Percentiles rank a stretch among this genome's conserved stretches.
Evolutionary conservation across 2,888 invertebrate genomes (phyloP).

Genomic region (Fragum whitleyi): DNA sequence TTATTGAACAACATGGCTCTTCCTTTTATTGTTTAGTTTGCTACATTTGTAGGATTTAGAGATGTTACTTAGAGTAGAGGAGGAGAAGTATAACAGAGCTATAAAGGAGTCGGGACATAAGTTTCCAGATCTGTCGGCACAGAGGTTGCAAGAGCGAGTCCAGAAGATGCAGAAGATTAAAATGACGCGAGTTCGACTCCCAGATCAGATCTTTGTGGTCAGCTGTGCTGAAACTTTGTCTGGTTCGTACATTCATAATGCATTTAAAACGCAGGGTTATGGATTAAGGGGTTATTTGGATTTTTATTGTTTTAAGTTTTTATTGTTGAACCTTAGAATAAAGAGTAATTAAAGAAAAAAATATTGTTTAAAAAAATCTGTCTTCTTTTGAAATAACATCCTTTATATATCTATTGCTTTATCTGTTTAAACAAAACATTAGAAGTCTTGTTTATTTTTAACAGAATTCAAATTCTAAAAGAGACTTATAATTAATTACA

Average conservation of each 20-base stretch:
- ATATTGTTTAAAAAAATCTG: neutral
- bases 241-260: slow-evolving; percentile 48
- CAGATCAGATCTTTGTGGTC: slow-evolving; percentile 72
- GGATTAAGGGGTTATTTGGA: neutral
- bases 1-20: too few relatives aligned
- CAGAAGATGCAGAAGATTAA: slow-evolving; percentile 73
- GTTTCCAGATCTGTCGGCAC: slow-evolving; percentile 76
- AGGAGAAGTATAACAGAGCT: slow-evolving; percentile 60
- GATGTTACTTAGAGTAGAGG: slow-evolving; percentile 46
- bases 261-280: too few relatives aligned
- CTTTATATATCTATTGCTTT: too few relatives aligned
- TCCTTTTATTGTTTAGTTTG: too few relatives aligned
- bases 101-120: slow-evolving; percentile 70
- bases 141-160: slow-evolving; percentile 75
- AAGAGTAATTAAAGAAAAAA: neutral
- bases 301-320: too few relatives aligned
- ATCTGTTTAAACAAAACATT: too few relatives aligned
- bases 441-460: too few relatives aligned
- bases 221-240: slow-evolving; percentile 79
- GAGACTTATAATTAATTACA: too few relatives aligned
- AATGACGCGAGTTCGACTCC: slow-evolving; percentile 74
- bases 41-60: slow-evolving; percentile 44
- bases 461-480: too few relatives aligned
- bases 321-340: too few relatives aligned
- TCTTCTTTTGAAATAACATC: neutral